phyloP scores from a whole-genome alignment of 2,888 invertebrate species.

The Phania funesta region DNA sequence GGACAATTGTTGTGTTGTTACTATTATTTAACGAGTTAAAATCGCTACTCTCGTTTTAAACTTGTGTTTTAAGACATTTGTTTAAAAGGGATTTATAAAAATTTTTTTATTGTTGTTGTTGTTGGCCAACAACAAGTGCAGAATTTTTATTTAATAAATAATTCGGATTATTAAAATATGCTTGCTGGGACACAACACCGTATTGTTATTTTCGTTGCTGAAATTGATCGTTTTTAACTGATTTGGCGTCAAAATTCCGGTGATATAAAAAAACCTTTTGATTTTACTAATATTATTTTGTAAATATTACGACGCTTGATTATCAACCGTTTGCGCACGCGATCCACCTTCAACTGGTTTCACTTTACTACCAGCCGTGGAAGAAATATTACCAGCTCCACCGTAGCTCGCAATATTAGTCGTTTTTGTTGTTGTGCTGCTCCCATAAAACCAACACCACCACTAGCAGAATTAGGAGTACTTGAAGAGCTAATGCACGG shows the following conservation, averaged over 20 bases:
- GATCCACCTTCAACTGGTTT: conserved; percentile 80
- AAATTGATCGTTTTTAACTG: conserved; percentile 70
- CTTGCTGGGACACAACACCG: conserved; percentile 43
- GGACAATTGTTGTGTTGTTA: neutral
- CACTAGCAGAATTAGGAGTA: conserved; percentile 7
- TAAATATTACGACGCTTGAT: conserved; percentile 18
- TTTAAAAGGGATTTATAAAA: conserved; percentile 30
- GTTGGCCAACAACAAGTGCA: conserved; percentile 61
- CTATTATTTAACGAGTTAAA: conserved; percentile 36
- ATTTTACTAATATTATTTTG: conserved; percentile 56
- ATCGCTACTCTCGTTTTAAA: conserved; percentile 32
- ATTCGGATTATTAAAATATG: conserved; percentile 40
- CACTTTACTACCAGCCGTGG: conserved; percentile 64
- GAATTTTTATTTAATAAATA: conserved; percentile 48
- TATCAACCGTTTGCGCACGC: conserved; percentile 77
- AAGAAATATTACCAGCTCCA: conserved; percentile 53
- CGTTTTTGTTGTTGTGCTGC: conserved; percentile 52
- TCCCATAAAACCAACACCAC: conserved; percentile 54
- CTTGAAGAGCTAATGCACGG: conserved; percentile 20
- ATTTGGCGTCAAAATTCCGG: conserved; percentile 68
- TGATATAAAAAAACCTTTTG: conserved; percentile 49
- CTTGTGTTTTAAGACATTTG: conserved; percentile 27
- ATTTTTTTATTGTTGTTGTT: conserved; percentile 67
- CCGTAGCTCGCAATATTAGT: conserved; percentile 52
- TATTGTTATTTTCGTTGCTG: conserved; percentile 63